Conservation (phyloP, 1,140 invertebrate species). For the Ectropis grisescens region DNA sequence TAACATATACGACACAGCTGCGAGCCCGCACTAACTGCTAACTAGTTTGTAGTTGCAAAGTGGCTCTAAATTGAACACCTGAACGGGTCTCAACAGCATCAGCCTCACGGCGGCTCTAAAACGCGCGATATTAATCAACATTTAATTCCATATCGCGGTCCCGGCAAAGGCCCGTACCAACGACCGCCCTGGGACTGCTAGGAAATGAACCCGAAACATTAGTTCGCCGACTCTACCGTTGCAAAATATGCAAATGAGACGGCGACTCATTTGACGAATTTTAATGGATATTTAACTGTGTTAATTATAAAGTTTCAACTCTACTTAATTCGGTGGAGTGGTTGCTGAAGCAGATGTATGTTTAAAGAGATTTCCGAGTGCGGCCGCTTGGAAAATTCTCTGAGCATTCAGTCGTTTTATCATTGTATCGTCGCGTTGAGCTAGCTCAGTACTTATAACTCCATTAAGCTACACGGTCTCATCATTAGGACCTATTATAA, state of each 20-base stretch:
- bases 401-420: slow-evolving; percentile 1
- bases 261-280: slow-evolving; percentile 65
- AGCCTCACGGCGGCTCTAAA: slow-evolving; percentile 21
- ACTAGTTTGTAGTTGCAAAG: slow-evolving; percentile 47
- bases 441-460: background rate
- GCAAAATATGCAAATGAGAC: slow-evolving; percentile 64
- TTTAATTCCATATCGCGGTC: slow-evolving; percentile 52
- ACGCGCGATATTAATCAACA: slow-evolving; percentile 59
- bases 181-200: slow-evolving; percentile 42
- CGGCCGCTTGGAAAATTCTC: slow-evolving; percentile 8
- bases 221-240: slow-evolving; percentile 31
- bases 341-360: slow-evolving; percentile 23
- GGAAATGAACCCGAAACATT: slow-evolving; percentile 46
- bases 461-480: slow-evolving; percentile 1
- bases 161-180: slow-evolving; percentile 28
- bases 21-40: slow-evolving; percentile 17
- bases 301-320: slow-evolving; percentile 58
- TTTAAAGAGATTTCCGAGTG: slow-evolving; percentile 23
- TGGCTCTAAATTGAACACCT: slow-evolving; percentile 43
- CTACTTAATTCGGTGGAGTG: slow-evolving; percentile 38
- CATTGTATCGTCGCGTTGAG: background rate
- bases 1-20: slow-evolving; percentile 12
- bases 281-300: slow-evolving; percentile 65
- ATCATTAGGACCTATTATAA: slow-evolving; percentile 2
- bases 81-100: slow-evolving; percentile 21